These are phyloP conservation scores for Capromys pilorides DNA, from an alignment of 2,797 vertebrate genomes.

Conservation along the genomic window DNA sequence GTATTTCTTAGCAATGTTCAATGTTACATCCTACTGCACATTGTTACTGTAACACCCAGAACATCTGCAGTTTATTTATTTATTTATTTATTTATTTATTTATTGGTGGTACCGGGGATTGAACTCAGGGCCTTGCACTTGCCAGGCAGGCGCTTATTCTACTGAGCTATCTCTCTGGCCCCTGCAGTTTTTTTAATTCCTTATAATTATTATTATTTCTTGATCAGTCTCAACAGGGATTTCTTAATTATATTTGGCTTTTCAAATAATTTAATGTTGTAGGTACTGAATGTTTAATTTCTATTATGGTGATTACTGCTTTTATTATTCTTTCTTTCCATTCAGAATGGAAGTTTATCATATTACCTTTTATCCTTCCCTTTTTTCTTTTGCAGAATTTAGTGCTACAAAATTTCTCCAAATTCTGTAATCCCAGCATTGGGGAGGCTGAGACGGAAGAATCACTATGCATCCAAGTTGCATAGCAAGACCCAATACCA, in stretches of 20 bases:
- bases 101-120: too few species aligned
- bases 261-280: constrained; percentile 13
- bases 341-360: not conserved
- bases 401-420: not conserved
- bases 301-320: not conserved
- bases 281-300: constrained; percentile 32
- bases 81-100: too few species aligned
- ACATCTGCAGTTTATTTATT: not conserved
- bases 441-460: too few species aligned
- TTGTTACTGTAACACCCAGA: not conserved
- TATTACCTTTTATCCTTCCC: not conserved
- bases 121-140: too few species aligned
- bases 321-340: constrained; percentile 22
- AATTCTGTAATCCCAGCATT: not conserved
- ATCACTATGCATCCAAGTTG: too few species aligned
- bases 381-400: not conserved
- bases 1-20: constrained; percentile 49
- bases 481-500: too few species aligned
- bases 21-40: not conserved
- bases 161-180: too few species aligned
- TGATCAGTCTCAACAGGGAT: not conserved
- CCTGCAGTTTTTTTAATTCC: not conserved
- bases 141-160: too few species aligned
- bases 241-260: constrained; percentile 21
- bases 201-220: constrained; percentile 18